These are phyloP conservation scores for Paramormyrops hopkinsi DNA, from an alignment of 2,797 vertebrate species.

Conservation along the genomic window DNA sequence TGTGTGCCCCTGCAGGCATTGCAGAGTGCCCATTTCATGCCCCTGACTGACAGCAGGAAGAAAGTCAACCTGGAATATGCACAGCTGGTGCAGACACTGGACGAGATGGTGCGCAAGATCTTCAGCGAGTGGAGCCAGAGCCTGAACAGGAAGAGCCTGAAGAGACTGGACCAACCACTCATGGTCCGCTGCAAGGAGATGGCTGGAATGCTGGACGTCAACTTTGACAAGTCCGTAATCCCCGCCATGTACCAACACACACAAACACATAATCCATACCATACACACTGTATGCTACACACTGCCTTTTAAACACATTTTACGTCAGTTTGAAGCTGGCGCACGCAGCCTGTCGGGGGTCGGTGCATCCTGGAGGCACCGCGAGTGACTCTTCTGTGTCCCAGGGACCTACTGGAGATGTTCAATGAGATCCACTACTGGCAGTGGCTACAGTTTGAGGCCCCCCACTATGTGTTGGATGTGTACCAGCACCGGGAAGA, in stretches of 20 bases:
- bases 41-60: conserved; percentile 51
- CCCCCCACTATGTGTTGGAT: conserved; percentile 62
- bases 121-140: conserved; percentile 64
- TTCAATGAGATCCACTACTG: conserved; percentile 77
- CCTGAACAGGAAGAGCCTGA: conserved; percentile 60
- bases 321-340: background rate
- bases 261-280: conserved; percentile 9
- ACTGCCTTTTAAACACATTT: background rate
- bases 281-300: background rate
- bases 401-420: conserved; percentile 64
- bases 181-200: conserved; percentile 59
- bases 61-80: conserved; percentile 48
- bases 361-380: background rate
- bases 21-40: conserved; percentile 59
- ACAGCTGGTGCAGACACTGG: conserved; percentile 62
- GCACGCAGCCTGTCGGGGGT: background rate
- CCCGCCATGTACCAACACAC: background rate
- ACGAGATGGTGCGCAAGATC: conserved; percentile 63
- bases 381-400: background rate
- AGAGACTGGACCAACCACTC: conserved; percentile 65
- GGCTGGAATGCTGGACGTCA: conserved; percentile 62
- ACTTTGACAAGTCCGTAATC: conserved; percentile 71
- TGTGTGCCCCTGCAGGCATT: conserved; percentile 54
- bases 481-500: conserved; percentile 68
- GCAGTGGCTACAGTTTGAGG: conserved; percentile 71